Conservation (phyloP, 2,888 invertebrate genomes). For the Pemphredon lugubris region DNA sequence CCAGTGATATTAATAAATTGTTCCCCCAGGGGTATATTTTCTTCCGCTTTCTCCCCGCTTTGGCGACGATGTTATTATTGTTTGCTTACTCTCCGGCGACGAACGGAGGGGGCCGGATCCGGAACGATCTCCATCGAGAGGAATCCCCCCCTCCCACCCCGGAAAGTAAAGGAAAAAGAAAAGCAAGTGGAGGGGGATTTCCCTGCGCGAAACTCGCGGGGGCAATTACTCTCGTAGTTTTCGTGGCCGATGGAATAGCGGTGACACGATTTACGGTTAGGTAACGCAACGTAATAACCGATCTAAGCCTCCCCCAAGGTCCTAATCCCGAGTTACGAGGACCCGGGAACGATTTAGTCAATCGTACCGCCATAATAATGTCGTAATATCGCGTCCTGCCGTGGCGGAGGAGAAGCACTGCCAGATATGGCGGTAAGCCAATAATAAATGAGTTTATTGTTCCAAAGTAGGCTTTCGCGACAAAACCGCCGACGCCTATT, state of each 20-base stretch:
- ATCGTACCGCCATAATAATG: constrained; percentile 68
- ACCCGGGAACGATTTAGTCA: constrained; percentile 68
- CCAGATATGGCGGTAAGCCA: constrained; percentile 55
- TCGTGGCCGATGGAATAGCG: constrained; percentile 42
- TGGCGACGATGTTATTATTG: constrained; percentile 63
- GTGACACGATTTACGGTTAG: constrained; percentile 66
- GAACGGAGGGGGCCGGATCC: background rate
- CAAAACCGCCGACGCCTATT: constrained; percentile 30
- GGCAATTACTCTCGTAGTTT: constrained; percentile 48
- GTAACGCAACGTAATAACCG: constrained; percentile 68
- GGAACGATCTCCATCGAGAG: background rate
- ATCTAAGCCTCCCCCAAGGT: constrained; percentile 60
- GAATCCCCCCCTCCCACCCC: too few relatives aligned
- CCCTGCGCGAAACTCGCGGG: constrained; percentile 16
- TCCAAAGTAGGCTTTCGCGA: constrained; percentile 15
- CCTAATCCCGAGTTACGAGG: constrained; percentile 70
- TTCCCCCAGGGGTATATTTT: constrained; percentile 44
- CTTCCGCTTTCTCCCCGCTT: constrained; percentile 41
- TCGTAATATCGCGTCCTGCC: constrained; percentile 63
- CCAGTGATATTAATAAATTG: constrained; percentile 63
- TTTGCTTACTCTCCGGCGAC: constrained; percentile 48
- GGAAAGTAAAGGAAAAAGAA: constrained; percentile 11
- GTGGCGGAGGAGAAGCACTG: constrained; percentile 25
- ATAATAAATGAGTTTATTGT: constrained; percentile 69
- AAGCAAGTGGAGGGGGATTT: constrained; percentile 12